Conservation (phyloP, 2,888 invertebrate species). For the Andrena haemorrhoa region DNA sequence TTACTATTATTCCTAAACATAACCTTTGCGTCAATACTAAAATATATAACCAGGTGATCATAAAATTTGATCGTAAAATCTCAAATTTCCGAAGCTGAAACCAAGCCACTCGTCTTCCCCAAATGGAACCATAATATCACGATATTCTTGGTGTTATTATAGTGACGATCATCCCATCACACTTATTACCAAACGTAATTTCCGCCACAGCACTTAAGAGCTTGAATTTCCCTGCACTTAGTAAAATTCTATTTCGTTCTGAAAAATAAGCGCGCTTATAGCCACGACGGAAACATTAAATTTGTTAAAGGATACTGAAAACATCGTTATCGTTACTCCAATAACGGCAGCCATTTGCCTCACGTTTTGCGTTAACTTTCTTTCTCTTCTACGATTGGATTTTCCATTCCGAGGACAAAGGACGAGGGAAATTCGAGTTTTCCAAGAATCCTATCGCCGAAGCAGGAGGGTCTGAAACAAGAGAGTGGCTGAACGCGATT, state of each 20-base stretch:
- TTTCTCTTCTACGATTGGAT: slow-evolving; percentile 27
- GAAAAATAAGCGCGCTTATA: background rate
- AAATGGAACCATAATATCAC: background rate
- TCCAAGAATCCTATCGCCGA: slow-evolving; percentile 57
- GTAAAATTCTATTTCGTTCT: background rate
- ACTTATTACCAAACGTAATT: too few relatives aligned
- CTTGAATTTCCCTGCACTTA: too few relatives aligned
- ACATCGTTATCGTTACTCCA: slow-evolving; percentile 31
- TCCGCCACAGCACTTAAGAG: too few relatives aligned
- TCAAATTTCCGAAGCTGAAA: slow-evolving; percentile 1
- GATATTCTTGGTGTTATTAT: background rate
- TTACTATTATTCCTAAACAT: too few relatives aligned
- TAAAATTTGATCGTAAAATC: too few relatives aligned
- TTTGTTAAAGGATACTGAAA: background rate
- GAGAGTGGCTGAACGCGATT: slow-evolving; percentile 57
- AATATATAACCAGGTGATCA: too few relatives aligned
- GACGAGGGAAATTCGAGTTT: slow-evolving; percentile 49
- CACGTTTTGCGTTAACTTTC: slow-evolving; percentile 37
- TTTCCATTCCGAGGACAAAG: slow-evolving; percentile 46
- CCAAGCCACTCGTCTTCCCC: background rate
- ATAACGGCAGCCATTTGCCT: slow-evolving; percentile 30
- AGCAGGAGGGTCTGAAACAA: slow-evolving; percentile 50
- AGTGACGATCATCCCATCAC: too few relatives aligned
- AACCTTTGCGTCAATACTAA: too few relatives aligned
- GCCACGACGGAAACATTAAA: background rate